phyloP scores from a whole-genome alignment of 2,888 invertebrate species.

The Cheilosia variabilis region DNA sequence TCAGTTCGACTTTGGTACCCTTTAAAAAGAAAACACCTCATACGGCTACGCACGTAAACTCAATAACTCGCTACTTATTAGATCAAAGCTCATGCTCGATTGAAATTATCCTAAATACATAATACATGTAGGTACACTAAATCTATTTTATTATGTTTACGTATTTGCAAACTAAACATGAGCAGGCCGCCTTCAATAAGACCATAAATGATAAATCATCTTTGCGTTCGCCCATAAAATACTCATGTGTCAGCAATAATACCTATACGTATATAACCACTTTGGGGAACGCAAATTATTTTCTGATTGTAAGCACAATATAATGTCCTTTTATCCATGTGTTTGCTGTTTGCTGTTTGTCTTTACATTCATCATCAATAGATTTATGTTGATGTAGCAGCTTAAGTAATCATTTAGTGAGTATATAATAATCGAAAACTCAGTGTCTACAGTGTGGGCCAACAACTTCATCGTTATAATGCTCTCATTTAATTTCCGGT shows the following conservation, averaged over 20 bases:
- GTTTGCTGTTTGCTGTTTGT: slow-evolving; percentile 5
- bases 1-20: no score
- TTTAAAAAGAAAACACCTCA: no score
- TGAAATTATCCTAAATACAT: background rate
- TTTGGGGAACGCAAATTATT: background rate
- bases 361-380: slow-evolving; percentile 9
- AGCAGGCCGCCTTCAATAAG: background rate
- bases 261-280: background rate
- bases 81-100: background rate
- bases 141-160: background rate
- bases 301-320: slow-evolving; percentile 2
- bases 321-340: slow-evolving; percentile 3
- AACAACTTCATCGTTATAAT: slow-evolving; percentile 1
- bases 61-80: no score
- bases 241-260: background rate
- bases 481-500: slow-evolving; percentile 18
- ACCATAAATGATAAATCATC: background rate
- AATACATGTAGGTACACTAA: background rate
- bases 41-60: no score
- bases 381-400: slow-evolving; percentile 16
- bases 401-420: slow-evolving; percentile 19
- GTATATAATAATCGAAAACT: slow-evolving; percentile 1
- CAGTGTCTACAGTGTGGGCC: background rate
- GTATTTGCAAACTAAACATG: background rate
- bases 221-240: background rate